phyloP scores from a whole-genome alignment of 2,888 invertebrate genomes.

The Eretmocerus hayati region DNA sequence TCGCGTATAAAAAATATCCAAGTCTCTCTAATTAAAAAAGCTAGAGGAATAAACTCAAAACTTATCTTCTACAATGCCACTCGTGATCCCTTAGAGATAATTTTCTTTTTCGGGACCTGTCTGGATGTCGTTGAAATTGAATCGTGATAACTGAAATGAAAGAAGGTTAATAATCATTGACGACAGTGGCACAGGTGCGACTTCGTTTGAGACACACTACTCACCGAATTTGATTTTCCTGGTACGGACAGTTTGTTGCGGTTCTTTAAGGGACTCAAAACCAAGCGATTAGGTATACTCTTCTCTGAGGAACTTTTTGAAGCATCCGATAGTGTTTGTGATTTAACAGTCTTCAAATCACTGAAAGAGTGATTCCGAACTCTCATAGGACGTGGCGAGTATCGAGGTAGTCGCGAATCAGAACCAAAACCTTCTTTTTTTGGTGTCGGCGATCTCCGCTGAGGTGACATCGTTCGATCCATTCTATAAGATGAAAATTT shows the following conservation, averaged over 20 bases:
- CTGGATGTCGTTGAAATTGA: slow-evolving; percentile 4
- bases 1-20: slow-evolving; percentile 9
- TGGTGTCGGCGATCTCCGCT: slow-evolving; percentile 8
- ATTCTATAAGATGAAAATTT: slow-evolving; percentile 1
- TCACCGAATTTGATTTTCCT: slow-evolving; percentile 33
- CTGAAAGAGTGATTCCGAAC: slow-evolving; percentile 13
- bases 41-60: background rate
- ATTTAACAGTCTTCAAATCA: slow-evolving; percentile 12
- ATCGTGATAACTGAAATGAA: slow-evolving; percentile 9
- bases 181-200: too few species aligned
- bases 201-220: slow-evolving; percentile 13
- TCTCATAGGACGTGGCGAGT: slow-evolving; percentile 14
- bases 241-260: slow-evolving; percentile 29
- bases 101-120: slow-evolving; percentile 36
- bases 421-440: slow-evolving; percentile 5
- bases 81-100: slow-evolving; percentile 28
- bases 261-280: slow-evolving; percentile 33
- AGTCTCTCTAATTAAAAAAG: slow-evolving; percentile 1
- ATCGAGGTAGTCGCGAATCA: slow-evolving; percentile 14
- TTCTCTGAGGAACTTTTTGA: slow-evolving; percentile 3
- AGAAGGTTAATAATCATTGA: background rate
- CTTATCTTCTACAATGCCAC: background rate
- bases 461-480: slow-evolving; percentile 17
- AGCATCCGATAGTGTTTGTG: background rate
- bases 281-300: slow-evolving; percentile 1